Conservation (phyloP, 2,888 invertebrate species). For the Phalangium opilio region DNA sequence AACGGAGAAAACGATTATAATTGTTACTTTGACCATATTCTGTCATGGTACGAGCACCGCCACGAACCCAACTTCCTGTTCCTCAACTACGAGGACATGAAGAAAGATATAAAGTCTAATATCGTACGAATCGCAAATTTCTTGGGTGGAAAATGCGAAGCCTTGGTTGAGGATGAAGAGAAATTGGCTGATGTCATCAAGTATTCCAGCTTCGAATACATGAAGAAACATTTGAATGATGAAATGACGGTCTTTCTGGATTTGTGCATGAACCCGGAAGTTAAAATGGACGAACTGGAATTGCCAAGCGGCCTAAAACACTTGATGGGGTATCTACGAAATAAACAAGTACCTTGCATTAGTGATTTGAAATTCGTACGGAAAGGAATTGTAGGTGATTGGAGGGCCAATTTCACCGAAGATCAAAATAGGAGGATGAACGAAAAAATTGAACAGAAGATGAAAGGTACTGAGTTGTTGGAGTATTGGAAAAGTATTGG, state of each 20-base stretch:
- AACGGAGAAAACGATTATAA: constrained; percentile 26
- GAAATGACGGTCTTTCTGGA: background rate
- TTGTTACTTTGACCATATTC: constrained; percentile 19
- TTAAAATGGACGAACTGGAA: background rate
- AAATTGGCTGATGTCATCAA: constrained; percentile 8
- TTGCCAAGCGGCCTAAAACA: constrained; percentile 12
- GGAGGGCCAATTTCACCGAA: constrained; percentile 4
- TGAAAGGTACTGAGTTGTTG: background rate
- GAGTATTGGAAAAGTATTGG: no score
- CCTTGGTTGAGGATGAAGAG: constrained; percentile 7
- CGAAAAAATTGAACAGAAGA: constrained; percentile 4
- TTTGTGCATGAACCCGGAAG: background rate
- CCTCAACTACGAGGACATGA: constrained; percentile 32
- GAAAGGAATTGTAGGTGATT: constrained; percentile 7
- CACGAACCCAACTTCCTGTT: constrained; percentile 27
- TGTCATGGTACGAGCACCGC: constrained; percentile 17
- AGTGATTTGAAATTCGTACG: constrained; percentile 6
- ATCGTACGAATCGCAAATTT: constrained; percentile 21
- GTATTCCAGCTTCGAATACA: constrained; percentile 11
- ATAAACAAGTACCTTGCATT: background rate
- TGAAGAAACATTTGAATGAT: constrained; percentile 7
- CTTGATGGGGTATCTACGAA: constrained; percentile 4
- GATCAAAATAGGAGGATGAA: constrained; percentile 5
- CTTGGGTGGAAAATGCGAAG: constrained; percentile 13
- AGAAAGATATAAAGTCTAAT: constrained; percentile 19